Percentiles rank a stretch among this genome's conserved stretches.
phyloP scores from a whole-genome alignment of 2,888 invertebrate genomes.

The Tiliacea citrago region DNA sequence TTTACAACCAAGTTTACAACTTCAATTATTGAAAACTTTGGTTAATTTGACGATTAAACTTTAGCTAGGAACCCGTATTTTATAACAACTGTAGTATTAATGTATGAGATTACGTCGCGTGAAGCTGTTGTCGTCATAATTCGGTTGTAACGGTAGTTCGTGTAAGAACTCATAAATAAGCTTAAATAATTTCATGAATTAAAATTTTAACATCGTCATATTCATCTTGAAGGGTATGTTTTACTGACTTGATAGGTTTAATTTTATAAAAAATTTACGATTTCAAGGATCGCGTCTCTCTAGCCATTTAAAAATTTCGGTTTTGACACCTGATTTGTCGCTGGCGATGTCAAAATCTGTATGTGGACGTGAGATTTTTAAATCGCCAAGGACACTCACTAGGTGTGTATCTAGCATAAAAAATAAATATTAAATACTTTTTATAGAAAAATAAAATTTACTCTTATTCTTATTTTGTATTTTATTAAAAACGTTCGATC shows the following conservation, averaged over 20 bases:
- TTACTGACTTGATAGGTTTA: neutral
- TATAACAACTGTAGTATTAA: conserved; percentile 24
- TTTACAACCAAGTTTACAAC: conserved; percentile 34
- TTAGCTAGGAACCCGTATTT: conserved; percentile 42
- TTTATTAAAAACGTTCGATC: no score
- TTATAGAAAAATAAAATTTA: no score
- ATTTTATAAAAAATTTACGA: neutral
- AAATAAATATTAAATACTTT: neutral
- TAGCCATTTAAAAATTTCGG: neutral
- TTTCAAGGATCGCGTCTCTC: no score
- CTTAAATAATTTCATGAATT: neutral
- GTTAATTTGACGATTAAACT: conserved; percentile 46
- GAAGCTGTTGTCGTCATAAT: conserved; percentile 20
- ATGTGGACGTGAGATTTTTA: neutral
- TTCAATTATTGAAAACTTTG: conserved; percentile 38
- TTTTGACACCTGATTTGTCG: neutral
- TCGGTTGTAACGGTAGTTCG: conserved; percentile 1
- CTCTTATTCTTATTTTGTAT: no score
- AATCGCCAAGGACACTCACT: neutral
- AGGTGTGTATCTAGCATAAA: neutral
- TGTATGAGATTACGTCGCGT: conserved; percentile 42
- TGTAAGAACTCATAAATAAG: conserved; percentile 1
- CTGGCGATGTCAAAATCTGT: neutral
- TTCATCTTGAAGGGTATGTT: neutral
- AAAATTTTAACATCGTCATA: neutral